phyloP scores from a whole-genome alignment of 1,140 invertebrate species.

The Tetraneura akinire region DNA sequence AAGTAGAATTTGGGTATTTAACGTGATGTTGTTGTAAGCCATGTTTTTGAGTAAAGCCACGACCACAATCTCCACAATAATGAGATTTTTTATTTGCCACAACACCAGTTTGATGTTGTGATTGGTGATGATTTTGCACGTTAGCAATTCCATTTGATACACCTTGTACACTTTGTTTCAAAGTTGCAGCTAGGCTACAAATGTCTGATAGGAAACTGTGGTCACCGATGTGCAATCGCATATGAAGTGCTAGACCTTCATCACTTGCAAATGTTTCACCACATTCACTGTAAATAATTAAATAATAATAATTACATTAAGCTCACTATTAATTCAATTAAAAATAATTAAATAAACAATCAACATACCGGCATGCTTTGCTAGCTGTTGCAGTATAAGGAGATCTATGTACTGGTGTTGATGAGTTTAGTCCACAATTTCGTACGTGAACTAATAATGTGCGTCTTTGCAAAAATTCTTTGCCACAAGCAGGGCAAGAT shows the following conservation, averaged over 20 bases:
- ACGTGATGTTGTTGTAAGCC: constrained; percentile 75
- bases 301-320: constrained; percentile 12
- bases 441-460: constrained; percentile 70
- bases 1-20: constrained; percentile 76
- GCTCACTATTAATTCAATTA: not conserved
- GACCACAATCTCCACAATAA: constrained; percentile 79
- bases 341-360: constrained; percentile 6
- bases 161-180: constrained; percentile 61
- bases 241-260: constrained; percentile 76
- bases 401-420: constrained; percentile 50
- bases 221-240: constrained; percentile 79
- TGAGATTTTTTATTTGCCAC: constrained; percentile 69
- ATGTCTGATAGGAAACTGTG: constrained; percentile 82
- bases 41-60: constrained; percentile 81
- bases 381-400: constrained; percentile 54
- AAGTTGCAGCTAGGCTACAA: constrained; percentile 76
- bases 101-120: constrained; percentile 56
- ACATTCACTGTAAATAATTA: constrained; percentile 63
- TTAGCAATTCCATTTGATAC: constrained; percentile 57
- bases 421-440: constrained; percentile 54
- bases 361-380: constrained; percentile 60
- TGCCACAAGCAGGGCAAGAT: constrained; percentile 76
- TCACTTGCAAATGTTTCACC: constrained; percentile 69
- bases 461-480: constrained; percentile 81
- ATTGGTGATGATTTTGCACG: constrained; percentile 54